Conservation (phyloP, 2,797 vertebrate genomes). For the Lepilemur ruficaudatus region DNA sequence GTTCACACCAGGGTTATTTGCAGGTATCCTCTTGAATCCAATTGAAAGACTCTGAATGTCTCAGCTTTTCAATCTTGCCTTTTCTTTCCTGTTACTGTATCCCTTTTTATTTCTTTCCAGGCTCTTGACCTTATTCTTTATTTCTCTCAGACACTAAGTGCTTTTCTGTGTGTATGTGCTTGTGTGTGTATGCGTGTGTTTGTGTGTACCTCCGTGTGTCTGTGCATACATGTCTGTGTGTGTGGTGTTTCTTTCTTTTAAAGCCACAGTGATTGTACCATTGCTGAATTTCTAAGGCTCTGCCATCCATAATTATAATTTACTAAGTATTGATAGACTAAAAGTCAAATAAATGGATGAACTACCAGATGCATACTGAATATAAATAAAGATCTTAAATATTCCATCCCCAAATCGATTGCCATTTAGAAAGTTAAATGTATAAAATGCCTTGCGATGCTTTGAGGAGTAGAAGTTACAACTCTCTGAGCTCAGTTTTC, state of each 20-base stretch:
- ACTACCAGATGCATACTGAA: not conserved
- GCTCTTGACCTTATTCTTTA: conserved; percentile 68
- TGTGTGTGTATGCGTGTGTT: not conserved
- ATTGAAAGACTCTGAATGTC: conserved; percentile 62
- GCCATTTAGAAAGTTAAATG: conserved; percentile 44
- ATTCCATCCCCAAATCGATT: not conserved
- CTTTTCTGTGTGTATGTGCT: not conserved
- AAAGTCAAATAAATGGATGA: conserved; percentile 65
- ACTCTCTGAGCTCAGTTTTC: not conserved
- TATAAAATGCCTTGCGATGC: not conserved
- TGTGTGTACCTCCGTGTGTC: not conserved
- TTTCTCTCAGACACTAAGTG: conserved; percentile 60
- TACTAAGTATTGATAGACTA: conserved; percentile 47
- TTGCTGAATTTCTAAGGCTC: conserved; percentile 38
- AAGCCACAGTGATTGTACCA: not conserved
- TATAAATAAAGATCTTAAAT: conserved; percentile 48
- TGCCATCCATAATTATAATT: conserved; percentile 49
- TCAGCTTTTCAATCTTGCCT: conserved; percentile 57
- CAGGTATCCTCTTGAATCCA: conserved; percentile 59
- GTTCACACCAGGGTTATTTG: conserved; percentile 63
- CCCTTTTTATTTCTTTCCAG: conserved; percentile 55
- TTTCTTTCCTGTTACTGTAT: conserved; percentile 17
- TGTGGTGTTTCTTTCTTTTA: conserved; percentile 17
- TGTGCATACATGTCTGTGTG: not conserved
- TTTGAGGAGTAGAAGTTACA: not conserved